Conservation (phyloP, 2,797 vertebrate species). For the Cygnus olor region DNA sequence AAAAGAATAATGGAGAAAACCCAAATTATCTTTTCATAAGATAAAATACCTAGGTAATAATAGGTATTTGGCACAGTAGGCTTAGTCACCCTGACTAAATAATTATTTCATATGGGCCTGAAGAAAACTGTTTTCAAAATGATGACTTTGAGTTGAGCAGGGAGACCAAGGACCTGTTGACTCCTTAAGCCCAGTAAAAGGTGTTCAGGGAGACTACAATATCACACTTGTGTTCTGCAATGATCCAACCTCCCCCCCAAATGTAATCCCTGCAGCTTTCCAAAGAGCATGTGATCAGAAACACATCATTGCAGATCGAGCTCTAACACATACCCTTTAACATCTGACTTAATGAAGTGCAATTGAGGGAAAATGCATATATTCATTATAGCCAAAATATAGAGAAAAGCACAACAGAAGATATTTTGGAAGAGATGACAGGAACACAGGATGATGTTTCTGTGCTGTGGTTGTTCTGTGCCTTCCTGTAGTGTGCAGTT, state of each 20-base stretch:
- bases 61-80: neutral
- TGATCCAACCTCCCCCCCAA: accelerated
- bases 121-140: neutral
- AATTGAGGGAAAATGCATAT: neutral
- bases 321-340: neutral
- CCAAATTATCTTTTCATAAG: neutral
- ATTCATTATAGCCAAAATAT: neutral
- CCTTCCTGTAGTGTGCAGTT: neutral
- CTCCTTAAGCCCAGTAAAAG: neutral
- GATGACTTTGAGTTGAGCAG: neutral
- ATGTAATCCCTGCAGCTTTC: neutral
- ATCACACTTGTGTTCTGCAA: neutral
- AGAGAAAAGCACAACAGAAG: neutral
- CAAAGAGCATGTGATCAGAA: neutral
- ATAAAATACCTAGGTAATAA: neutral
- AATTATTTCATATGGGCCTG: neutral
- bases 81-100: neutral
- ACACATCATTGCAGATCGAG: neutral
- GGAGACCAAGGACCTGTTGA: neutral
- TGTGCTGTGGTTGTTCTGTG: neutral
- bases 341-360: neutral
- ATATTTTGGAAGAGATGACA: neutral
- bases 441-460: neutral
- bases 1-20: neutral
- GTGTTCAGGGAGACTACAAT: neutral